These are phyloP conservation scores for Promerops cafer DNA, from an alignment of 2,113 vertebrate species.

Conservation along the genomic window DNA sequence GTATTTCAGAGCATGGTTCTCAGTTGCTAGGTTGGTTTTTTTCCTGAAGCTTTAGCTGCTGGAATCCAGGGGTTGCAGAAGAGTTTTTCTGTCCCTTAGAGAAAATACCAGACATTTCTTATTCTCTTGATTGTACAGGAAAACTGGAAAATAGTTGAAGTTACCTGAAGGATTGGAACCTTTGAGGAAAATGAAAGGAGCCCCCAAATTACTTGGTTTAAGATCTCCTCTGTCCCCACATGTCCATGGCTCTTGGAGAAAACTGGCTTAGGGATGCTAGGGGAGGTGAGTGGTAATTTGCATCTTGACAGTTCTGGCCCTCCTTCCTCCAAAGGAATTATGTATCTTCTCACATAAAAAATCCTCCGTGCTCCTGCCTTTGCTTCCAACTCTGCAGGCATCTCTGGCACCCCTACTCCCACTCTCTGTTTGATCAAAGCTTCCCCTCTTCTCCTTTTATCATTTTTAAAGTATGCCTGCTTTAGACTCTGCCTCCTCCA, in stretches of 20 bases:
- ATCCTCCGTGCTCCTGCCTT: background rate
- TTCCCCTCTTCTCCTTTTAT: conserved; percentile 17
- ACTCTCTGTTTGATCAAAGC: conserved; percentile 31
- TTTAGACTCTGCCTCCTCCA: background rate
- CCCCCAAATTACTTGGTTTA: background rate
- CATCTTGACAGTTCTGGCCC: background rate
- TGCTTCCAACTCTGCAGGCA: conserved; percentile 26
- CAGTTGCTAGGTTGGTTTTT: background rate
- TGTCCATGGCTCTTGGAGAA: background rate
- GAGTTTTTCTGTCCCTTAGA: background rate
- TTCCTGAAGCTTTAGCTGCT: background rate
- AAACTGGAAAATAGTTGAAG: background rate
- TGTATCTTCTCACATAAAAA: conserved; percentile 12
- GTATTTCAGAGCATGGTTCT: background rate
- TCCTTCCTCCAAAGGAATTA: conserved; percentile 21
- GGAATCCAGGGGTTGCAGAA: background rate
- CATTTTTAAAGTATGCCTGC: background rate
- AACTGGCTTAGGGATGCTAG: background rate
- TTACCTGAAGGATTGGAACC: background rate
- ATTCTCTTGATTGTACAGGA: background rate
- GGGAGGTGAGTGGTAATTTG: background rate
- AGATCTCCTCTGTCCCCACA: background rate
- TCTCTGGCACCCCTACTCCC: background rate
- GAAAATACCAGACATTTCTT: background rate
- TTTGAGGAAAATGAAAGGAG: background rate